phyloP scores from a whole-genome alignment of 2,113 vertebrate species.

The Corythoichthys intestinalis region DNA sequence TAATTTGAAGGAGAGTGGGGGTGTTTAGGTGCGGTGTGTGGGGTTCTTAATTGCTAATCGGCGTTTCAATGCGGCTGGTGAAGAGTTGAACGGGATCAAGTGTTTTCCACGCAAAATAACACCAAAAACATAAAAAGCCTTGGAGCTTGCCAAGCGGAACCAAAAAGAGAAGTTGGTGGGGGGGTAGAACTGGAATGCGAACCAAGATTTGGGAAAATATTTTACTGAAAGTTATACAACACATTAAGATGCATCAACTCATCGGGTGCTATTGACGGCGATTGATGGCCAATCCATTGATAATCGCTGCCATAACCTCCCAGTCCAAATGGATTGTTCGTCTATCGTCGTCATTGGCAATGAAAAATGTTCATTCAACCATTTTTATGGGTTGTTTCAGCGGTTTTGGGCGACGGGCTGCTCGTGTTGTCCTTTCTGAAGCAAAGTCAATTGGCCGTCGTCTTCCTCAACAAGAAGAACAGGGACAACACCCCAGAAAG shows the following conservation, averaged over 20 bases:
- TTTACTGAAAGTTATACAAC: too few species aligned
- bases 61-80: slow-evolving; percentile 65
- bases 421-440: slow-evolving; percentile 89
- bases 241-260: background rate
- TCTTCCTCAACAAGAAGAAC: slow-evolving; percentile 82
- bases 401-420: slow-evolving; percentile 83
- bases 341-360: background rate
- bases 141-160: slow-evolving; percentile 42
- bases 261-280: too few species aligned
- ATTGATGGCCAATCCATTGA: too few species aligned
- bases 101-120: slow-evolving; percentile 48
- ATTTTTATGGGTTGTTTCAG: slow-evolving; percentile 56
- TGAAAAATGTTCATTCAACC: background rate
- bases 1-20: slow-evolving; percentile 69
- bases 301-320: too few species aligned
- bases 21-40: background rate
- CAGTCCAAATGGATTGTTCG: too few species aligned
- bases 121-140: slow-evolving; percentile 48
- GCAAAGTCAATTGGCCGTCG: slow-evolving; percentile 83
- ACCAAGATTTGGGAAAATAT: background rate
- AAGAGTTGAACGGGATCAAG: slow-evolving; percentile 73
- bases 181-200: background rate
- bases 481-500: slow-evolving; percentile 76
- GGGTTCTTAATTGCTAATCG: slow-evolving; percentile 74
- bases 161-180: slow-evolving; percentile 7